Conservation (phyloP, 2,113 vertebrate species). For the Peromyscus californicus region DNA sequence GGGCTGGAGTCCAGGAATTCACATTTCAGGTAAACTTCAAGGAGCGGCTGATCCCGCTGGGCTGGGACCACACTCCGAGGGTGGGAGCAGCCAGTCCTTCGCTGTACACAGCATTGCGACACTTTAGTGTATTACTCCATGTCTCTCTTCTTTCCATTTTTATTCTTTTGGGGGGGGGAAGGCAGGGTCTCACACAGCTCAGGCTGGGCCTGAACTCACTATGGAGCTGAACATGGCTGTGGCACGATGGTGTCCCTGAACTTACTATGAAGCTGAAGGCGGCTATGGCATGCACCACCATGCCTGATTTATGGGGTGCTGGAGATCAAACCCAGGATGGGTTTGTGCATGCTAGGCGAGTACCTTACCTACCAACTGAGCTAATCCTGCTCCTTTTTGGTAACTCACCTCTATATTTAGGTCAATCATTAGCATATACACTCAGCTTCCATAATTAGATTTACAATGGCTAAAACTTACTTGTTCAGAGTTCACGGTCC, state of each 20-base stretch:
- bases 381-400: background rate
- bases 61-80: background rate
- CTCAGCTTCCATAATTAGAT: constrained; percentile 2
- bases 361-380: background rate
- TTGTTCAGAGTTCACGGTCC: background rate
- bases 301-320: background rate
- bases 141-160: background rate
- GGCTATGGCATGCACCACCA: no score
- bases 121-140: background rate
- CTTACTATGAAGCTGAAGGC: background rate
- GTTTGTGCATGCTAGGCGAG: background rate
- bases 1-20: background rate
- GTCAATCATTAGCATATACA: background rate
- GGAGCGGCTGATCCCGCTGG: background rate
- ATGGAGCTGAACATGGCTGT: background rate
- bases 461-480: background rate
- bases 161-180: background rate
- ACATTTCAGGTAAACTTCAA: background rate
- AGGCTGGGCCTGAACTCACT: background rate
- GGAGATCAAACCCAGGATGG: background rate
- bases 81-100: background rate
- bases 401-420: background rate
- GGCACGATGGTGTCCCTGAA: background rate
- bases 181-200: background rate
- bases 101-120: background rate